Base-by-base conservation (phyloP, 2,888 invertebrate genomes). In the Zaprionus obscuricornis region DNA sequence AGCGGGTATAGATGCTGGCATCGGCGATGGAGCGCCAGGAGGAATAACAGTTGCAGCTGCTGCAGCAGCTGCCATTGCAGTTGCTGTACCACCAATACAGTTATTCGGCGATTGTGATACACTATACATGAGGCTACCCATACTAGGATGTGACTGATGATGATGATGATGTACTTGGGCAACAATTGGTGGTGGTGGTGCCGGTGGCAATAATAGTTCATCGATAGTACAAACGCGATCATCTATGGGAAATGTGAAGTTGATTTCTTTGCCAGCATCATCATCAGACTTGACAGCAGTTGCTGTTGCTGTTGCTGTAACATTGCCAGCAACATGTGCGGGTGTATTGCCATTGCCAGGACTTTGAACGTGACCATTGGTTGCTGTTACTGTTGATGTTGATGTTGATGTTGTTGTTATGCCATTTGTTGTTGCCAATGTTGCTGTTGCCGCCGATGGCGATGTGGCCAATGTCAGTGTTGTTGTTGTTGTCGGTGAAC, bases 231-330 rank as follows among this genome's bases (percentile, higher is more conserved):
- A 90, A 37, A 90, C 90, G 40, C 89, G 88, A 77, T 89, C 90
- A 62, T 90, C 89, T 51, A 92, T 89, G 24, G 92, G 92, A 88
- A 92, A 92, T 86, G 92, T 92, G 82, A 92, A 92, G 88, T 91
- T 92, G 69, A 93, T 92, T 85, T 92, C 92, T 56, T 89, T 90
- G 65, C 82, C 85, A 17, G 37, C 62, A 8, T 68, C 74, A n/a
- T 49, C 54, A 14, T 36, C 13, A 27, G 31, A 40, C 46, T n/a
- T 68, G 59, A 76, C 73, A 20, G 60, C 54, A 14, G 46, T n/a
- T n/a, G n/a, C n/a, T n/a, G n/a, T n/a, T n/a, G n/a, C n/a, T n/a
- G n/a, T n/a, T n/a, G n/a, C n/a, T n/a, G n/a, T n/a, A n/a, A n/a
- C n/a, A n/a, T n/a, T n/a, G n/a, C n/a, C n/a, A n/a, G n/a, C n/a